A percentile compares a stretch with the other conserved stretches of the same genome.
These are phyloP conservation scores for Melanotaenia duboulayi DNA, from an alignment of 2,113 vertebrate genomes.

Conservation along the genomic window DNA sequence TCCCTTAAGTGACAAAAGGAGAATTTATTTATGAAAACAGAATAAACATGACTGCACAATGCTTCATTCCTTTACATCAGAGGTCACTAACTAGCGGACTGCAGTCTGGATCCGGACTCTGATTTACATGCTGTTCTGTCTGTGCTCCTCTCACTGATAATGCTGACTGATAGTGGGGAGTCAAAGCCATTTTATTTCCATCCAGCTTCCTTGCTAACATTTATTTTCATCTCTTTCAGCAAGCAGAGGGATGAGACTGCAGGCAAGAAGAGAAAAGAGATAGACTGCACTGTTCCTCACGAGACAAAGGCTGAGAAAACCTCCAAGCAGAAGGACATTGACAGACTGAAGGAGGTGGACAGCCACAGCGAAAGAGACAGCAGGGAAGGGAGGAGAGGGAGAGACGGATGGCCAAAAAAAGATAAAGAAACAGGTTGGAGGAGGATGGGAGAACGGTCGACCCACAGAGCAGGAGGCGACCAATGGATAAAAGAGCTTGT, in stretches of 20 bases:
- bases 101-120: too few relatives aligned
- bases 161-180: too few relatives aligned
- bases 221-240: constrained; percentile 31
- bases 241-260: constrained; percentile 32
- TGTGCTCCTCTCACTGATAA: too few relatives aligned
- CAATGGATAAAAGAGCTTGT: constrained; percentile 66
- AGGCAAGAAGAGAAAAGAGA: constrained; percentile 26
- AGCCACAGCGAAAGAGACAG: constrained; percentile 8
- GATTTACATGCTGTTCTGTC: too few relatives aligned
- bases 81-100: too few relatives aligned
- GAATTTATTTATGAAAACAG: too few relatives aligned
- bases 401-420: constrained; percentile 35
- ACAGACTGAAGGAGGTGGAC: constrained; percentile 23
- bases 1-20: too few relatives aligned
- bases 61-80: too few relatives aligned
- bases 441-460: constrained; percentile 34
- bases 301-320: constrained; percentile 47
- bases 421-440: constrained; percentile 51
- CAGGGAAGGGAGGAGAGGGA: constrained; percentile 4
- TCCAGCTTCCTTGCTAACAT: constrained; percentile 16
- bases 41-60: too few relatives aligned
- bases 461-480: constrained; percentile 34
- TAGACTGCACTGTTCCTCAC: constrained; percentile 39
- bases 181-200: constrained; percentile 19
- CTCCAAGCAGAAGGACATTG: constrained; percentile 32